Conservation (phyloP, 2,113 vertebrate species). For the Aplodontia rufa region DNA sequence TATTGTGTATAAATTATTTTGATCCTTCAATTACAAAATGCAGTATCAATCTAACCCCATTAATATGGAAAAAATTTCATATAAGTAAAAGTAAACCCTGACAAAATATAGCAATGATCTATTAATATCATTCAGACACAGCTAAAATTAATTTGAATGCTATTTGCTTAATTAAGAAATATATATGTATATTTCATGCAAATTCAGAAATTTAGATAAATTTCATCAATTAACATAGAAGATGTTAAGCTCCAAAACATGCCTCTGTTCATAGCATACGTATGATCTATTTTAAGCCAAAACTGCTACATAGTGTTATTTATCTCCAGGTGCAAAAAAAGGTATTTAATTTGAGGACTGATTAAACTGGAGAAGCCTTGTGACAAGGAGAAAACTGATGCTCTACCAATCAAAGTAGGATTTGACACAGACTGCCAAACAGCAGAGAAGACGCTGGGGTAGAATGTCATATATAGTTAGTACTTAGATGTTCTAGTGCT, state of each 20-base stretch:
- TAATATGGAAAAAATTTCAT: slow-evolving; percentile 20
- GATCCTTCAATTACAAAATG: background rate
- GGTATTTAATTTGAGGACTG: slow-evolving; percentile 63
- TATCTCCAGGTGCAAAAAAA: slow-evolving; percentile 72
- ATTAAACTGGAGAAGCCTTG: slow-evolving; percentile 64
- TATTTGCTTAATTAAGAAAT: slow-evolving; percentile 27
- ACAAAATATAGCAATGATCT: background rate
- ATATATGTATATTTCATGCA: slow-evolving; percentile 59
- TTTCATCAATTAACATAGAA: slow-evolving; percentile 65
- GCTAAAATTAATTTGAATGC: slow-evolving; percentile 56
- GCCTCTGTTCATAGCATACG: slow-evolving; percentile 8
- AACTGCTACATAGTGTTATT: slow-evolving; percentile 51
- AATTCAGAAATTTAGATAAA: slow-evolving; percentile 59
- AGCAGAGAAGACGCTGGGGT: background rate
- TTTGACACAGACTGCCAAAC: slow-evolving; percentile 47
- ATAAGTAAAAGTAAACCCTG: background rate
- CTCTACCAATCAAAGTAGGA: slow-evolving; percentile 17
- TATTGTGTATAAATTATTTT: background rate
- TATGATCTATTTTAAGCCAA: slow-evolving; percentile 72
- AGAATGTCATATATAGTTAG: background rate
- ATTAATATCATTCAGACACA: slow-evolving; percentile 10
- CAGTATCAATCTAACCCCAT: background rate
- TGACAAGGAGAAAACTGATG: slow-evolving; percentile 52
- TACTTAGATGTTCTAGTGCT: no score
- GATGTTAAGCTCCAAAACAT: slow-evolving; percentile 49